Evolutionary conservation across 2,888 invertebrate species (phyloP).

Genomic region (Epinotia ramella): DNA sequence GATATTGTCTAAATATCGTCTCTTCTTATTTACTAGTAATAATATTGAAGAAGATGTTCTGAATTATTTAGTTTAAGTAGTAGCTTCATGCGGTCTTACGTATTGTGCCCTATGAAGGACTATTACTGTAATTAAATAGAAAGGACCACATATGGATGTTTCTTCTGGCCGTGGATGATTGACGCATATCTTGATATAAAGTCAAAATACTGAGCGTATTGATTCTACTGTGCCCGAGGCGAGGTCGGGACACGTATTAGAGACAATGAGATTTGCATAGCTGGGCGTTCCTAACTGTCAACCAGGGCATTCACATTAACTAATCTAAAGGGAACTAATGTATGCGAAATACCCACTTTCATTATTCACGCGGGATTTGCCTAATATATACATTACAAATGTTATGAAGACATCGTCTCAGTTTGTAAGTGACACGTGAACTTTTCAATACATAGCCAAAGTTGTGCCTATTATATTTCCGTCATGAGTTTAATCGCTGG

Average conservation of each 20-base stretch:
- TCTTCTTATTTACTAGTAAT: no score
- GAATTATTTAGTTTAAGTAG: no score
- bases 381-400: conserved; percentile 56
- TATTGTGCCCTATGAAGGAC: no score
- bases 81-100: no score
- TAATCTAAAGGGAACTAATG: conserved; percentile 71
- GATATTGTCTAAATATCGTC: no score
- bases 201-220: conserved; percentile 53
- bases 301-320: conserved; percentile 81
- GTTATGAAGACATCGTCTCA: conserved; percentile 44
- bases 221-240: conserved; percentile 59
- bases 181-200: not conserved
- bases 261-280: conserved; percentile 83
- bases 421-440: conserved; percentile 24
- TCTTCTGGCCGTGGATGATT: not conserved
- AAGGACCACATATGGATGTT: not conserved
- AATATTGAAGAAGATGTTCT: no score
- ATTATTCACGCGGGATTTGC: conserved; percentile 63
- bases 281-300: conserved; percentile 81
- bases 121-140: not conserved
- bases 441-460: conserved; percentile 1
- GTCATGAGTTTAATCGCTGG: not conserved
- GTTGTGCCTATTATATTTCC: not conserved
- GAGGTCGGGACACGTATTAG: conserved; percentile 75
- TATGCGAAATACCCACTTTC: conserved; percentile 69